Conservation (phyloP, 2,113 vertebrate species). For the Pandion haliaetus region DNA sequence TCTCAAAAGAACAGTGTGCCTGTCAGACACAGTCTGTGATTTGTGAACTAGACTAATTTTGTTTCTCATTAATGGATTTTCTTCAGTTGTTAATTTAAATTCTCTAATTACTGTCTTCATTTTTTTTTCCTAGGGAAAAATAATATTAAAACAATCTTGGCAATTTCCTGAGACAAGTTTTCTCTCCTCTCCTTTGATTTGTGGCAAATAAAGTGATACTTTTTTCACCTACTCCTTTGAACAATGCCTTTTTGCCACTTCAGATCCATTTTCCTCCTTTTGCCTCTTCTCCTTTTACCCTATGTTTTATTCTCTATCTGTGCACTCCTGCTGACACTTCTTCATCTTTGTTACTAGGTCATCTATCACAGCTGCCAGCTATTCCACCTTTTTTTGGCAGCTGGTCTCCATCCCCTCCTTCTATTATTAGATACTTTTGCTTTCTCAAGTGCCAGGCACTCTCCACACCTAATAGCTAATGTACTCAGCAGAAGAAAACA, state of each 20-base stretch:
- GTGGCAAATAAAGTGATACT: background rate
- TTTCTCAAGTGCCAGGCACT: background rate
- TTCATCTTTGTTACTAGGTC: slow-evolving; percentile 53
- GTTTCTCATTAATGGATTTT: background rate
- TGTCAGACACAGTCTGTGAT: background rate
- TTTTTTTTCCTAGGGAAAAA: background rate
- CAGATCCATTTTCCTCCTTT: background rate
- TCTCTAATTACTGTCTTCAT: background rate
- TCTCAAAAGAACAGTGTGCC: background rate
- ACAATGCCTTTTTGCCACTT: background rate
- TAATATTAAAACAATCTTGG: background rate
- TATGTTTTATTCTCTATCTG: slow-evolving; percentile 11
- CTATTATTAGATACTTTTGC: slow-evolving; percentile 16
- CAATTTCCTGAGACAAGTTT: background rate
- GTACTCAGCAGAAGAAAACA: background rate
- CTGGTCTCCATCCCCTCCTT: background rate
- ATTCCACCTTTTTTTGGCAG: background rate
- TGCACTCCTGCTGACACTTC: slow-evolving; percentile 13
- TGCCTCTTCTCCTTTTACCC: background rate
- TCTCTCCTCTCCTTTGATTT: background rate
- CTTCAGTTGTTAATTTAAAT: background rate
- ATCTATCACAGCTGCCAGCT: slow-evolving; percentile 46
- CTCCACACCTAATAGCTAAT: background rate
- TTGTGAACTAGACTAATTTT: background rate
- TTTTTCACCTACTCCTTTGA: background rate